Evolutionary conservation across 2,113 vertebrate species (phyloP).

Genomic region (Sylvicapra grimmia): DNA sequence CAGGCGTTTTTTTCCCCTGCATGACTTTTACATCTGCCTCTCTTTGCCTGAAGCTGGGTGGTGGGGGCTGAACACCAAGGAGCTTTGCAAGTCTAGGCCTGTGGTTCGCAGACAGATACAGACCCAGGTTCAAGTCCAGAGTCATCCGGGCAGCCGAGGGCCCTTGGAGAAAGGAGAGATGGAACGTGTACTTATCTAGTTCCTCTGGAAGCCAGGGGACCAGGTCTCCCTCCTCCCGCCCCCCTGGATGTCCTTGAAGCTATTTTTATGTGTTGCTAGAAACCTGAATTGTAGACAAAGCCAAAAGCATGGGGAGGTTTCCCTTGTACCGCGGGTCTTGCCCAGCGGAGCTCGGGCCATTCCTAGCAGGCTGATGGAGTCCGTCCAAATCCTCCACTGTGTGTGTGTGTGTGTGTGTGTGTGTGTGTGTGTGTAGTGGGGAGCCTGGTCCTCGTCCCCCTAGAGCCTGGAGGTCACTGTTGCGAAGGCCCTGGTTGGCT

Average conservation of each 20-base stretch:
- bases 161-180: not conserved
- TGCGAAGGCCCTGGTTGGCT: not conserved
- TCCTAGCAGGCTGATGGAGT: not conserved
- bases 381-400: not conserved
- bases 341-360: not conserved
- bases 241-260: slow-evolving; percentile 53
- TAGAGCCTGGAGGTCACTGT: not conserved
- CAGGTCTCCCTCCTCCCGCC: not conserved
- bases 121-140: not conserved
- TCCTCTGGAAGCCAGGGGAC: slow-evolving; percentile 32
- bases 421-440: not conserved
- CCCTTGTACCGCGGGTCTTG: not conserved
- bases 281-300: slow-evolving; percentile 34
- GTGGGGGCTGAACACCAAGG: not conserved
- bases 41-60: not conserved
- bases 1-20: not conserved
- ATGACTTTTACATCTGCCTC: not conserved
- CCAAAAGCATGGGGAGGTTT: slow-evolving; percentile 18
- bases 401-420: not conserved
- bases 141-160: not conserved
- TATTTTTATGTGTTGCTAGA: slow-evolving; percentile 70
- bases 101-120: not conserved
- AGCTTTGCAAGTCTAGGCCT: not conserved
- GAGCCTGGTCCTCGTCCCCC: not conserved
- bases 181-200: not conserved